Conservation (phyloP, 2,113 vertebrate genomes). For the Macquaria ambigua region DNA sequence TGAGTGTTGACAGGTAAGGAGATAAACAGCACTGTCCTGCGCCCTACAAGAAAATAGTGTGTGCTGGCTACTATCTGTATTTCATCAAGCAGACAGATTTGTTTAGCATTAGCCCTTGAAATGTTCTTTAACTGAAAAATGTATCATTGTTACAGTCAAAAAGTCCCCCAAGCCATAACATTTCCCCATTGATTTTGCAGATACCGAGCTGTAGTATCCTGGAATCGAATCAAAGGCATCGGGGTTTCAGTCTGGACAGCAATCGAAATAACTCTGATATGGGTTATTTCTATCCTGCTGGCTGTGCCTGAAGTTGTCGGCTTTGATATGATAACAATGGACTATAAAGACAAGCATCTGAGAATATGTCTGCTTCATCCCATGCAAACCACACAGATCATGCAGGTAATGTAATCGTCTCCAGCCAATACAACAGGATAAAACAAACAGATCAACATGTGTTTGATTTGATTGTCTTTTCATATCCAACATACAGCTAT, state of each 20-base stretch:
- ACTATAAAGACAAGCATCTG: slow-evolving; percentile 88
- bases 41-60: slow-evolving; percentile 42
- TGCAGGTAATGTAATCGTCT: slow-evolving; percentile 86
- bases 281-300: slow-evolving; percentile 90
- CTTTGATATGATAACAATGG: slow-evolving; percentile 90
- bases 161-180: slow-evolving; percentile 57
- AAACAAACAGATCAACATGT: slow-evolving; percentile 45
- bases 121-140: slow-evolving; percentile 60
- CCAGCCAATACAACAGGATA: slow-evolving; percentile 9
- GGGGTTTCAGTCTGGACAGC: slow-evolving; percentile 90
- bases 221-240: slow-evolving; percentile 92
- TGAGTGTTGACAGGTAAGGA: slow-evolving; percentile 94
- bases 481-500: background rate
- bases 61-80: slow-evolving; percentile 53
- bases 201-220: slow-evolving; percentile 92
- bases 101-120: slow-evolving; percentile 68
- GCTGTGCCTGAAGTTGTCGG: slow-evolving; percentile 92
- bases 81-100: slow-evolving; percentile 61
- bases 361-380: slow-evolving; percentile 91
- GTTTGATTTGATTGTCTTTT: slow-evolving; percentile 33
- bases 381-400: slow-evolving; percentile 88
- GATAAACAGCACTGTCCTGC: slow-evolving; percentile 53
- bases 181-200: slow-evolving; percentile 80
- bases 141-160: slow-evolving; percentile 56
- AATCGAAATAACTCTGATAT: slow-evolving; percentile 92